Conservation (phyloP, 37 sponge, comb jelly and placozoan species). For the Tethya wilhelma region DNA sequence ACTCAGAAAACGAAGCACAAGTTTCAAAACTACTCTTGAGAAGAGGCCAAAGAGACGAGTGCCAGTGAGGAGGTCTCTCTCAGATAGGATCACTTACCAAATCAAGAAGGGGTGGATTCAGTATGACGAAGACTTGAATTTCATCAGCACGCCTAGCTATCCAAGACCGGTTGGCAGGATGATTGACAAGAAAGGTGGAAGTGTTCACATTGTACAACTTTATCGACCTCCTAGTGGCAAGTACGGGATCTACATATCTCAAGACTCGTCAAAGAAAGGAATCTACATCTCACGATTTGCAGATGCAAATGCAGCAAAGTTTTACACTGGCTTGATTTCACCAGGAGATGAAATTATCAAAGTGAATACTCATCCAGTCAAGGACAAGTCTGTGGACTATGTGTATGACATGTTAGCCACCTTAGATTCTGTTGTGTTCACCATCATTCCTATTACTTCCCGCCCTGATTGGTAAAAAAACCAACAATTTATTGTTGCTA, state of each 20-base stretch:
- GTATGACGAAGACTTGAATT: constrained; percentile 32
- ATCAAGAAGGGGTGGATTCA: constrained; percentile 32
- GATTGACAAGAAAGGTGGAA: constrained; percentile 20
- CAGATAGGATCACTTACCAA: constrained; percentile 14
- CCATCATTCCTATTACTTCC: constrained; percentile 15
- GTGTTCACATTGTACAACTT: constrained; percentile 27
- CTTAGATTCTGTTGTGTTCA: constrained; percentile 26
- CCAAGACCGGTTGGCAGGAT: constrained; percentile 32
- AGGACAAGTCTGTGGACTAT: constrained; percentile 36
- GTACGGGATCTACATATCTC: constrained; percentile 49
- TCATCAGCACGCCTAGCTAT: constrained; percentile 37
- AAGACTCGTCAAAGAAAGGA: neutral
- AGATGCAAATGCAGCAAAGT: constrained; percentile 22
- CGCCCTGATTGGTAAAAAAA: constrained; percentile 24
- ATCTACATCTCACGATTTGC: constrained; percentile 54
- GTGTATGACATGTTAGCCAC: constrained; percentile 17
- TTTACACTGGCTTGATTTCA: constrained; percentile 37
- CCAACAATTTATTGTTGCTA: too few species aligned
- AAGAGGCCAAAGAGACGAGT: constrained; percentile 1
- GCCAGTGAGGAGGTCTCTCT: constrained; percentile 26
- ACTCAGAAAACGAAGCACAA: constrained; percentile 4
- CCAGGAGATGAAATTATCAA: constrained; percentile 52
- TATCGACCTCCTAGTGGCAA: constrained; percentile 46
- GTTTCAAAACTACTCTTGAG: neutral
- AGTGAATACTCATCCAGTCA: constrained; percentile 18